phyloP scores from a whole-genome alignment of 2,888 invertebrate species.

The Calameuta idolon region DNA sequence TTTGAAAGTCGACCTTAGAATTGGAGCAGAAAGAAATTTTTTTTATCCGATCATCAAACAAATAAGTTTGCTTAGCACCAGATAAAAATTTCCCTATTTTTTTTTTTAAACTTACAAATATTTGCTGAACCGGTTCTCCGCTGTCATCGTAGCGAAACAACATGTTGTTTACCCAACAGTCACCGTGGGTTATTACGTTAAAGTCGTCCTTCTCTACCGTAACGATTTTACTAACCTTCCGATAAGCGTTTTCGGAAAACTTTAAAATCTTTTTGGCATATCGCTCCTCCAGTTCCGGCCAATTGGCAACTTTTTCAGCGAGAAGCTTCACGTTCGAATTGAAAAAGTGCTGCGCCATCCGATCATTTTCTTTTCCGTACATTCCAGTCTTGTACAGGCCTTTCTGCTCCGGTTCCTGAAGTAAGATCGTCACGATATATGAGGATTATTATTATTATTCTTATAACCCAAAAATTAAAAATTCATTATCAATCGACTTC shows the following conservation, averaged over 20 bases:
- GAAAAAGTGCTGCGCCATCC: constrained; percentile 38
- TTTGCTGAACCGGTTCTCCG: not conserved
- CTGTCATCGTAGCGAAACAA: not conserved
- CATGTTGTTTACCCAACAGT: not conserved
- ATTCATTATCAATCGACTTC: too few species aligned
- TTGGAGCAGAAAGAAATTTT: not conserved
- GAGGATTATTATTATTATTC: too few species aligned
- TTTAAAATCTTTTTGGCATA: constrained; percentile 44
- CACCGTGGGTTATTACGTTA: not conserved
- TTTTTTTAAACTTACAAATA: not conserved
- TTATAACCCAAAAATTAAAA: too few species aligned
- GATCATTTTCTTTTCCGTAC: constrained; percentile 28
- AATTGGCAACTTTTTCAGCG: constrained; percentile 34
- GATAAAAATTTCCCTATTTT: too few species aligned
- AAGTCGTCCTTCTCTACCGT: not conserved
- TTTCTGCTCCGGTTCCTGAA: constrained; percentile 45
- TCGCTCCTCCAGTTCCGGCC: constrained; percentile 49
- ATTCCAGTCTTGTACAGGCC: constrained; percentile 41
- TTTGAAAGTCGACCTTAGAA: constrained; percentile 68
- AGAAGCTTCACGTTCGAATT: constrained; percentile 25
- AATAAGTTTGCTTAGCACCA: too few species aligned
- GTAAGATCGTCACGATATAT: too few species aligned
- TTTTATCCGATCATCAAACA: too few species aligned
- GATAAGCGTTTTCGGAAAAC: constrained; percentile 27
- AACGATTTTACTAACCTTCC: constrained; percentile 19